These are phyloP conservation scores for Nomada hirtipes DNA, from an alignment of 2,888 invertebrate species.

Conservation along the genomic window DNA sequence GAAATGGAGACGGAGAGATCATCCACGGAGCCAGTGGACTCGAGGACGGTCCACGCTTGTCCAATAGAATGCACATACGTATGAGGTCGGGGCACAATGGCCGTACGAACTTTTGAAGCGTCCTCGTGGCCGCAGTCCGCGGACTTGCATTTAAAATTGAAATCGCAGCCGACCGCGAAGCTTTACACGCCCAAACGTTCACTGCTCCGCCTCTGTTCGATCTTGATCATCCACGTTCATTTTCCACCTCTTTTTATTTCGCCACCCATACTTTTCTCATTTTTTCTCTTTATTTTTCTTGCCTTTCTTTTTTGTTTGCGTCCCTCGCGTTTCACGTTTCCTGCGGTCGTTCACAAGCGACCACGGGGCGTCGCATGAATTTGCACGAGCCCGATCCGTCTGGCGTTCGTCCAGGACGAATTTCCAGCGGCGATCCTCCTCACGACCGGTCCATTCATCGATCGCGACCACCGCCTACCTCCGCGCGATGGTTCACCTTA, in stretches of 20 bases:
- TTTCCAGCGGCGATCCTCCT: conserved; percentile 59
- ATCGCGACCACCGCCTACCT: conserved; percentile 34
- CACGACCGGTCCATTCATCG: conserved; percentile 68
- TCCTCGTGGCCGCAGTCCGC: conserved; percentile 32
- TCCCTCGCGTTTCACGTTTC: conserved; percentile 35
- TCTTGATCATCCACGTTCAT: conserved; percentile 71
- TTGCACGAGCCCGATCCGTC: conserved; percentile 71
- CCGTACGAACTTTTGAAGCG: conserved; percentile 65
- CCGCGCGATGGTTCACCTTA: conserved; percentile 54
- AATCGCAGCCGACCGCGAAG: conserved; percentile 62
- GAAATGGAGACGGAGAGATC: background rate
- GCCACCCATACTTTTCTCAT: background rate
- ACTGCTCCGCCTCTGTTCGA: conserved; percentile 53
- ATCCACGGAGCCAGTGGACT: background rate
- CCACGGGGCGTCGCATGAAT: conserved; percentile 61
- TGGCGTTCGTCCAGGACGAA: conserved; percentile 69
- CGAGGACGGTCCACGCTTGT: conserved; percentile 24
- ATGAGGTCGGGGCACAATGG: conserved; percentile 64
- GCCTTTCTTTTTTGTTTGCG: background rate
- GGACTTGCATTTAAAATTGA: conserved; percentile 75
- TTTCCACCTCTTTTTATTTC: background rate
- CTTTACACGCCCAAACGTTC: conserved; percentile 12
- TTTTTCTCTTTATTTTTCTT: background rate
- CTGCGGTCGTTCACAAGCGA: conserved; percentile 50
- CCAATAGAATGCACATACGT: conserved; percentile 70